Evolutionary conservation across 53 echinoderm and acorn worm species (phyloP).

Genomic region (Temnopleurus reevesii): DNA sequence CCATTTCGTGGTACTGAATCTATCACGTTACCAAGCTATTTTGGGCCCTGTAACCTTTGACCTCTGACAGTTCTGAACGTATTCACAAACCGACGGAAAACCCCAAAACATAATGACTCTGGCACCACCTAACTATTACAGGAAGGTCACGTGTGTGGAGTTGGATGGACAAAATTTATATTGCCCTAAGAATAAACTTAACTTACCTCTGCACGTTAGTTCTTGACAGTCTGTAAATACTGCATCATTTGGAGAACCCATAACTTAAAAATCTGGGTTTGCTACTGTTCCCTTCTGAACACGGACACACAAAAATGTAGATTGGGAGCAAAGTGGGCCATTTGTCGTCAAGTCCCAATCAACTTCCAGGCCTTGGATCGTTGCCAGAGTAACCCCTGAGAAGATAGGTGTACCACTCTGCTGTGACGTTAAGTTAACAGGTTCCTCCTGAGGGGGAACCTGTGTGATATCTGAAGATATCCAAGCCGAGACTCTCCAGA

Average conservation of each 20-base stretch:
- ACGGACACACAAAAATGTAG: slow-evolving; percentile 70
- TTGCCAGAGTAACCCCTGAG: slow-evolving; percentile 23
- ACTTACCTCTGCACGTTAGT: slow-evolving; percentile 71
- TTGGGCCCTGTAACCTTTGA: too few species aligned
- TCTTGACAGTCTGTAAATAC: slow-evolving; percentile 62
- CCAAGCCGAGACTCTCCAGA: slow-evolving; percentile 70
- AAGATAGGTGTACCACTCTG: slow-evolving; percentile 16
- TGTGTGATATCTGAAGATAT: too few species aligned
- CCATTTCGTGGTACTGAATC: too few species aligned
- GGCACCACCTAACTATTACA: too few species aligned
- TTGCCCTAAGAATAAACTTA: too few species aligned
- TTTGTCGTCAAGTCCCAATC: slow-evolving; percentile 31
- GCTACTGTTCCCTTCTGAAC: slow-evolving; percentile 60
- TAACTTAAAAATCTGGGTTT: slow-evolving; percentile 68
- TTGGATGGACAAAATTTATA: too few species aligned
- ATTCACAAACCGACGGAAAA: too few species aligned
- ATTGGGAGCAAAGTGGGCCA: slow-evolving; percentile 62
- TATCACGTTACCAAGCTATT: too few species aligned
- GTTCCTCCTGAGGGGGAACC: too few species aligned
- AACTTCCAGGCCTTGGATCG: slow-evolving; percentile 52
- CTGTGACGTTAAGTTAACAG: not conserved
- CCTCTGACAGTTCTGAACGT: too few species aligned
- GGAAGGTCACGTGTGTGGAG: too few species aligned
- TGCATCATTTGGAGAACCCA: slow-evolving; percentile 48
- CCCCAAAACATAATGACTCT: too few species aligned